Conservation (phyloP, 2,888 invertebrate species). For the Rotaria socialis region DNA sequence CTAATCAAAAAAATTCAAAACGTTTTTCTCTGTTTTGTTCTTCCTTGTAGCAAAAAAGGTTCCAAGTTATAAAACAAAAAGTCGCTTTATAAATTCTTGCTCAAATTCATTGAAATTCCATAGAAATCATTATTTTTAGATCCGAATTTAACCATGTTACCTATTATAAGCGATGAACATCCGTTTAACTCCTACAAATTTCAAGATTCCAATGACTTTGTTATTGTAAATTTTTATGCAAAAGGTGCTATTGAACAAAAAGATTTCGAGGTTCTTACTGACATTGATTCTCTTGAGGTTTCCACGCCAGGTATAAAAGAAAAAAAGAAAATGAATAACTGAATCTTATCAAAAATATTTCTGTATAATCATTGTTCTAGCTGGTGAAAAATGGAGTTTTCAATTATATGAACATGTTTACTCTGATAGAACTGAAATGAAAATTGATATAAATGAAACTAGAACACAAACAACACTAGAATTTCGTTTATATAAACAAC, state of each 20-base stretch:
- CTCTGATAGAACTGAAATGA: background rate
- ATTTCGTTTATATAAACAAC: background rate
- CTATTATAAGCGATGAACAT: background rate
- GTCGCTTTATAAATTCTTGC: no score
- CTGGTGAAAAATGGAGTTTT: background rate
- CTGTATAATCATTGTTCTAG: background rate
- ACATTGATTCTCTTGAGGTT: background rate
- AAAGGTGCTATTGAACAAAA: background rate
- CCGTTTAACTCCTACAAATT: background rate
- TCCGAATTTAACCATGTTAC: background rate
- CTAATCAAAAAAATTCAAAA: background rate
- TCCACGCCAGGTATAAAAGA: background rate
- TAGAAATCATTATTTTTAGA: background rate
- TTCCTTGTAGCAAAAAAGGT: background rate
- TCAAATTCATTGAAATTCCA: background rate
- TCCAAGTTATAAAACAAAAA: no score
- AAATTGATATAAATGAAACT: background rate
- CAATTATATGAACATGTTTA: conserved; percentile 7
- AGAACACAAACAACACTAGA: background rate
- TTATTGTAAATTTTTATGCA: background rate
- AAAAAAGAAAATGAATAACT: background rate
- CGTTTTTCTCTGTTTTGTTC: background rate
- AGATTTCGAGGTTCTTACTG: background rate
- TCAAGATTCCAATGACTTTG: background rate
- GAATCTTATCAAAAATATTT: no score